Evolutionary conservation across 2,113 vertebrate species (phyloP), one percentile per base, ranked within the genome.

Genomic region (Malurus elegans): DNA sequence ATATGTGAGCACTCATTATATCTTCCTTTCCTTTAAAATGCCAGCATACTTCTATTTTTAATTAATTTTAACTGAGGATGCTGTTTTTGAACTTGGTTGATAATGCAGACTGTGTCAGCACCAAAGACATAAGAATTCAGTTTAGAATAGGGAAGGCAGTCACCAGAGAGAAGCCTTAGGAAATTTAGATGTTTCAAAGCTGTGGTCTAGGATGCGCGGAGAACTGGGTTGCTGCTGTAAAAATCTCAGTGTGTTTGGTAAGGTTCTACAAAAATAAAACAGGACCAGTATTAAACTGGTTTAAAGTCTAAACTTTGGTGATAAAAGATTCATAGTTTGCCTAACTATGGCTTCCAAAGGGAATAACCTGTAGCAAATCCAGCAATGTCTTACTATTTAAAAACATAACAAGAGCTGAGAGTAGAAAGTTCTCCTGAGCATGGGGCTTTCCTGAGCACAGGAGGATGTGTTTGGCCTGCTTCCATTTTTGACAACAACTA

Each of bases 181-280:
- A 18, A 65, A 61, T 42, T 50, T n/a, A 56, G 17, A 6, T 65
- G 26, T 32, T 25, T 15, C 28, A 62, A 83, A 87, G 3, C 8
- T 87, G 28, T 18, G 24, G 36, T 20, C 51, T 57, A 19, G 13
- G 23, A 48, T 47, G 14, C 28, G 10, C 50, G 6, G 4, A 64
- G 31, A 58, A 36, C 8, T 23, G 8, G 14, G 5, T 47, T 71
- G 28, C 47, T 62, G 16, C 34, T 44, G 28, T 44, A 71, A 79
- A 74, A 20, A 7, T 32, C 1, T 16, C 67, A 61, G 4, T 0
- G 1, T 31, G 28, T 80, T 62, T 54, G 19, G 28, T 72, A 48
- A 71, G 9, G 34, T 28, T 24, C 14, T 51, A 61, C 38, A 51
- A 65, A 70, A 86, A 74, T 0, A 4, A 25, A 58, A 23, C 7